Conservation (phyloP, 2,797 vertebrate genomes). For the Geotrypetes seraphini region DNA sequence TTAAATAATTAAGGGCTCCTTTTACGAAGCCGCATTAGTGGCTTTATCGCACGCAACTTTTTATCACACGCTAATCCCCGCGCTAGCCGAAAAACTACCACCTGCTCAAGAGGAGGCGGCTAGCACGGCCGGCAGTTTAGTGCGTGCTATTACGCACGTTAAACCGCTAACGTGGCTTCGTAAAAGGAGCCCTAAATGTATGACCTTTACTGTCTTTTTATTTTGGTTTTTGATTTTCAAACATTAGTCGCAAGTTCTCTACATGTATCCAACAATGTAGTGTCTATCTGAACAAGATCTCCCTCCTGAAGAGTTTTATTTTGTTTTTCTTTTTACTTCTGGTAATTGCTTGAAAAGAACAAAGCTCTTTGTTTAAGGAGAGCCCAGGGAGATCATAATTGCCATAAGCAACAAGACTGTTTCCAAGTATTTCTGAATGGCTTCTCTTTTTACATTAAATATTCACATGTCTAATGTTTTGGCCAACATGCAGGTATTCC, state of each 20-base stretch:
- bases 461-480: slow-evolving; percentile 59
- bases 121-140: too few relatives aligned
- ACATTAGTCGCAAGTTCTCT: background rate
- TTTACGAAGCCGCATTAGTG: too few relatives aligned
- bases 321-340: slow-evolving; percentile 48
- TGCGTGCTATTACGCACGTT: too few relatives aligned
- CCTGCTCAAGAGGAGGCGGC: too few relatives aligned
- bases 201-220: too few relatives aligned
- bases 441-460: slow-evolving; percentile 64
- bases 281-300: background rate
- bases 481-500: slow-evolving; percentile 47
- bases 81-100: too few relatives aligned
- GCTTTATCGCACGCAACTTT: too few relatives aligned
- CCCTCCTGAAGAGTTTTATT: background rate
- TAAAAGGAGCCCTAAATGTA: too few relatives aligned
- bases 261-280: background rate
- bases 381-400: slow-evolving; percentile 63
- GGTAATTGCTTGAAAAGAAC: slow-evolving; percentile 67
- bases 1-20: too few relatives aligned
- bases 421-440: slow-evolving; percentile 61
- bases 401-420: slow-evolving; percentile 46
- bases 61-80: too few relatives aligned
- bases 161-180: too few relatives aligned
- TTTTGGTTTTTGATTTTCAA: background rate
- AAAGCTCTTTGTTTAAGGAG: slow-evolving; percentile 69